A percentile compares a stretch with the other conserved stretches of the same genome.
These are phyloP conservation scores for Sarcophaga peregrina DNA, from an alignment of 1,140 invertebrate genomes.

Conservation along the genomic window DNA sequence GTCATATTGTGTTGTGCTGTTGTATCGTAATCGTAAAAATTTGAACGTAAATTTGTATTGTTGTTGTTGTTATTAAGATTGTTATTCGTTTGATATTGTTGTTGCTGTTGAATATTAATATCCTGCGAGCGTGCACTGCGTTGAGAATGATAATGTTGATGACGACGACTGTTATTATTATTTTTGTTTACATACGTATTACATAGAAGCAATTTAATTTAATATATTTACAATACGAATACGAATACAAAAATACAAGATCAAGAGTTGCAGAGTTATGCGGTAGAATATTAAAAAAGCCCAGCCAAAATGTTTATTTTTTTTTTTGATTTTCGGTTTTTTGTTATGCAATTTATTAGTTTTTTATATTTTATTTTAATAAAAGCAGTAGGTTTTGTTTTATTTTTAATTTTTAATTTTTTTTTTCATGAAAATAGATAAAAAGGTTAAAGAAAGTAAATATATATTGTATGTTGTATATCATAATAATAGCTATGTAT, in stretches of 20 bases:
- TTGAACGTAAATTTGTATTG: slow-evolving; percentile 69
- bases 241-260: not conserved
- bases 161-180: slow-evolving; percentile 71
- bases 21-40: slow-evolving; percentile 88
- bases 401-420: too few relatives aligned
- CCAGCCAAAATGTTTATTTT: not conserved
- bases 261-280: not conserved
- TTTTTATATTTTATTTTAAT: not conserved
- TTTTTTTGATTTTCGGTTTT: too few relatives aligned
- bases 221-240: slow-evolving; percentile 10
- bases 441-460: slow-evolving; percentile 23
- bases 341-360: not conserved
- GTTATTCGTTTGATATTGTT: slow-evolving; percentile 12
- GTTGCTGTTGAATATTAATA: slow-evolving; percentile 59
- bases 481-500: not conserved
- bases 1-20: slow-evolving; percentile 73
- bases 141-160: slow-evolving; percentile 82
- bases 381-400: slow-evolving; percentile 3
- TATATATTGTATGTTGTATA: not conserved
- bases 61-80: slow-evolving; percentile 22
- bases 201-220: not conserved
- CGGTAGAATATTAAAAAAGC: slow-evolving; percentile 12
- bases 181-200: slow-evolving; percentile 1
- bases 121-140: slow-evolving; percentile 74
- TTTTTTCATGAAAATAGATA: slow-evolving; percentile 26